Percentiles rank a stretch among this genome's conserved stretches.
Conservation (phyloP, 2,113 vertebrate genomes). For the Peromyscus maniculatus region DNA sequence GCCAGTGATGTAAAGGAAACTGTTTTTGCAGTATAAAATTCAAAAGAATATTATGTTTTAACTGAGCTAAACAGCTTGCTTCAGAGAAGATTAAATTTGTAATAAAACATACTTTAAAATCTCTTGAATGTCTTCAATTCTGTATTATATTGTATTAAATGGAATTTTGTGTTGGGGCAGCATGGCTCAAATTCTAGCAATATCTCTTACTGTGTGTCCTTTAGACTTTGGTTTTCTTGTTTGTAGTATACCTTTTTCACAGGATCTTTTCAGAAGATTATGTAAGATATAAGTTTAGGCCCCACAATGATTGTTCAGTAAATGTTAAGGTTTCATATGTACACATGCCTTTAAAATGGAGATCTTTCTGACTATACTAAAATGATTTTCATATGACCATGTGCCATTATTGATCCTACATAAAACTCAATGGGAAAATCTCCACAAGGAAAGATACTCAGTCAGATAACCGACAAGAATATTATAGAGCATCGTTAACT, state of each 20-base stretch:
- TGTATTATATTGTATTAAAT: background rate
- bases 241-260: background rate
- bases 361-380: background rate
- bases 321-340: background rate
- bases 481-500: background rate
- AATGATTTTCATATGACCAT: background rate
- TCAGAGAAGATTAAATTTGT: background rate
- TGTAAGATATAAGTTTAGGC: background rate
- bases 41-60: background rate
- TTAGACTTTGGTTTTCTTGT: background rate
- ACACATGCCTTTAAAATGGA: background rate
- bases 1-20: background rate
- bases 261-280: slow-evolving; percentile 13
- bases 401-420: background rate
- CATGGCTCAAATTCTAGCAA: background rate
- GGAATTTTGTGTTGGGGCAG: background rate
- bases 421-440: slow-evolving; percentile 23
- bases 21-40: background rate
- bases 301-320: background rate
- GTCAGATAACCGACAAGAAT: background rate
- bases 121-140: background rate
- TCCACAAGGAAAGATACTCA: background rate
- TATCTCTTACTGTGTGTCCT: background rate
- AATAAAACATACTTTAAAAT: background rate
- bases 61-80: background rate